Evolutionary conservation across 2,113 vertebrate genomes (phyloP).

Genomic region (Gadus chalcogrammus): DNA sequence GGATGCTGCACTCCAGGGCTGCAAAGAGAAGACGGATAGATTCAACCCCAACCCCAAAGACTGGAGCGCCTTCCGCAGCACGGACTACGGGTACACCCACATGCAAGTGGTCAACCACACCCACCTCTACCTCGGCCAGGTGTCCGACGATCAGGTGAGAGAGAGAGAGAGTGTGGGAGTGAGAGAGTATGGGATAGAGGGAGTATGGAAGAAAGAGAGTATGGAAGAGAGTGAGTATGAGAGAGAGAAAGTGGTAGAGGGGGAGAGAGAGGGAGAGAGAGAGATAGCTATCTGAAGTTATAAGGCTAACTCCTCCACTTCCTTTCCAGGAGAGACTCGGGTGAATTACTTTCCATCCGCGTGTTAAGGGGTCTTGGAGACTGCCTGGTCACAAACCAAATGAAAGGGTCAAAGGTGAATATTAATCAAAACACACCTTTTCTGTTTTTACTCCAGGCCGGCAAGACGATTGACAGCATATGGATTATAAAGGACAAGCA

Average conservation of each 20-base stretch:
- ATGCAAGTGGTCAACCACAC: slow-evolving; percentile 78
- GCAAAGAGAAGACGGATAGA: slow-evolving; percentile 77
- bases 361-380: no score
- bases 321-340: no score
- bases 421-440: slow-evolving; percentile 11
- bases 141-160: slow-evolving; percentile 85
- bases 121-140: slow-evolving; percentile 84
- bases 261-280: no score
- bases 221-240: no score
- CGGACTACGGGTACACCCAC: slow-evolving; percentile 82
- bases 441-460: slow-evolving; percentile 70
- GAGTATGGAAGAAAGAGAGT: no score
- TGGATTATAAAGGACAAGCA: slow-evolving; percentile 80
- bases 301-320: no score
- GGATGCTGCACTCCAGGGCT: slow-evolving; percentile 71
- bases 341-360: no score
- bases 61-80: slow-evolving; percentile 83
- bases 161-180: no score
- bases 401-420: not conserved
- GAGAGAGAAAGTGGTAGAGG: no score
- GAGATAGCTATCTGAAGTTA: no score
- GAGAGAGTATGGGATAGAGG: no score
- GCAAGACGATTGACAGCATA: slow-evolving; percentile 82
- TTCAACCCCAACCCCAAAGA: slow-evolving; percentile 76
- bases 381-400: no score